Conservation (phyloP, 2,797 vertebrate species). For the Gobionotothen gibberifrons region DNA sequence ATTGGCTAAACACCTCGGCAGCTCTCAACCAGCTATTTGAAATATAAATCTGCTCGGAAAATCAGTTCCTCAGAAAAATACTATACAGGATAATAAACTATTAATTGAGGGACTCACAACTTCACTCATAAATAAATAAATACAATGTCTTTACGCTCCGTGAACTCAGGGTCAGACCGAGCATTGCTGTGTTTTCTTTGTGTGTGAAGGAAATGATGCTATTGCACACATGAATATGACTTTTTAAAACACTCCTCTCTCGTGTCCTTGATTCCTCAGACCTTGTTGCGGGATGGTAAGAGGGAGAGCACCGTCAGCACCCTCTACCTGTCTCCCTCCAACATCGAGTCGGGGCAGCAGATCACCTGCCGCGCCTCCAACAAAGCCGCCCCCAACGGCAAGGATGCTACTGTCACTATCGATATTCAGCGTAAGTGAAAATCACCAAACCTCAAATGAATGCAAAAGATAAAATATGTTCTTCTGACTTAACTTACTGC, state of each 20-base stretch:
- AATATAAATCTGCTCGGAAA: background rate
- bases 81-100: background rate
- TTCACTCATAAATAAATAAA: background rate
- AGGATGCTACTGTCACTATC: conserved; percentile 90
- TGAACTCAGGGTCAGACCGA: conserved; percentile 8
- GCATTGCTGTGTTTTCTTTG: background rate
- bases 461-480: background rate
- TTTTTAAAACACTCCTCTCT: background rate
- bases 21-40: background rate
- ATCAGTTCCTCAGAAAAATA: background rate
- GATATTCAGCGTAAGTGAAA: conserved; percentile 92
- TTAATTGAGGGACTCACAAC: background rate
- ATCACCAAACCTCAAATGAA: background rate
- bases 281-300: conserved; percentile 87
- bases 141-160: background rate
- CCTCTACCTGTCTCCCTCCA: conserved; percentile 87
- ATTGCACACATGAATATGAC: background rate
- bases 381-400: conserved; percentile 90
- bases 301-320: conserved; percentile 92
- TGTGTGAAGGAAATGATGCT: background rate
- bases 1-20: background rate
- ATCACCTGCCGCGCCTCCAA: conserved; percentile 91
- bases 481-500: background rate
- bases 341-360: conserved; percentile 89
- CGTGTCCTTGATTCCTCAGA: conserved; percentile 73